These are phyloP conservation scores for Umimayanthus kanabou DNA, from an alignment of 92 coral and sea anemone species.

Conservation along the genomic window DNA sequence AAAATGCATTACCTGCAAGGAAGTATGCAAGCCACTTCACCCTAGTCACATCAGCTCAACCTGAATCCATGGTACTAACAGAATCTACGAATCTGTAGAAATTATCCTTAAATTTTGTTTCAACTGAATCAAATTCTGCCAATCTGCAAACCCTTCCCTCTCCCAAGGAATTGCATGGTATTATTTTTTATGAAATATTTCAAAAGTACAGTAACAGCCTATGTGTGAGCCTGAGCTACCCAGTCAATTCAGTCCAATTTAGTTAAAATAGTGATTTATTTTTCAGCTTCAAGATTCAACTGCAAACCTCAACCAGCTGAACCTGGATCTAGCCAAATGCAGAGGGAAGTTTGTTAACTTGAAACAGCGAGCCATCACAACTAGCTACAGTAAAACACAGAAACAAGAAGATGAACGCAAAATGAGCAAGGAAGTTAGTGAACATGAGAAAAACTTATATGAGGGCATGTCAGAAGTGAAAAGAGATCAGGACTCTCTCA, in stretches of 20 bases:
- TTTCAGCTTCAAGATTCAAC: constrained; percentile 94
- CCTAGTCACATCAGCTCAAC: too few relatives aligned
- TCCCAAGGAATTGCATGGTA: too few relatives aligned
- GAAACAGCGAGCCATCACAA: constrained; percentile 78
- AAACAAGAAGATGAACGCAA: constrained; percentile 85
- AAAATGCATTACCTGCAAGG: too few relatives aligned
- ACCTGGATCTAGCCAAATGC: constrained; percentile 80
- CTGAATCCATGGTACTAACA: too few relatives aligned
- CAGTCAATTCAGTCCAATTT: too few relatives aligned
- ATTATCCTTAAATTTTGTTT: too few relatives aligned
- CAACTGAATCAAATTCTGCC: too few relatives aligned
- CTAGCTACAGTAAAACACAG: constrained; percentile 61
- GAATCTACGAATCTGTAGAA: too few relatives aligned
- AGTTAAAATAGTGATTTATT: neutral
- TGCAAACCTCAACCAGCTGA: constrained; percentile 89
- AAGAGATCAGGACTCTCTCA: constrained; percentile 93
- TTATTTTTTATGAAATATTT: neutral
- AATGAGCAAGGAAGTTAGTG: constrained; percentile 81
- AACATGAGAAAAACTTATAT: constrained; percentile 90
- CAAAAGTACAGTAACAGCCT: too few relatives aligned
- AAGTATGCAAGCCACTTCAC: too few relatives aligned
- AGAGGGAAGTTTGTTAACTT: constrained; percentile 93
- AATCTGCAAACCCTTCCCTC: too few relatives aligned
- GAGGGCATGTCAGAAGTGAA: constrained; percentile 99
- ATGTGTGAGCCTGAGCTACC: too few relatives aligned